phyloP scores from a whole-genome alignment of 2,113 vertebrate species.

The Oenanthe oenanthe region DNA sequence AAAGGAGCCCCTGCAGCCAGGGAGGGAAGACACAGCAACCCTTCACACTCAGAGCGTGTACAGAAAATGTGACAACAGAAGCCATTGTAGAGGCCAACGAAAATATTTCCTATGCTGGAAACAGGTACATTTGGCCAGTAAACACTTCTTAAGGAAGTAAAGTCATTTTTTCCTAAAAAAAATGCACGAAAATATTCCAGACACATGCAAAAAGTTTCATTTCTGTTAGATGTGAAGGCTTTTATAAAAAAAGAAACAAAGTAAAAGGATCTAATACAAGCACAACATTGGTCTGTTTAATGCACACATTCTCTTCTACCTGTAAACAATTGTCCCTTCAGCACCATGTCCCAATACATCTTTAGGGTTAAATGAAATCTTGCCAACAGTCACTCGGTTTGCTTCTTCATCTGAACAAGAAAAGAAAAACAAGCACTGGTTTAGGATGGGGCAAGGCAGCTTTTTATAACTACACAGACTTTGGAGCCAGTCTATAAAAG shows the following conservation, averaged over 20 bases:
- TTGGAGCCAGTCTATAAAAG: no score
- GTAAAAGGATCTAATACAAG: neutral
- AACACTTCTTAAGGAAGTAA: neutral
- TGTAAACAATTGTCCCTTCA: constrained; percentile 97
- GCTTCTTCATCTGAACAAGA: constrained; percentile 81
- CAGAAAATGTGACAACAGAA: neutral
- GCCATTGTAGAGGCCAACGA: neutral
- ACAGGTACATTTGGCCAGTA: neutral
- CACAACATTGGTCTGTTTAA: neutral
- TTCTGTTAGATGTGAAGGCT: neutral
- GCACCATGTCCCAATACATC: constrained; percentile 93
- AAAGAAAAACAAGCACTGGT: neutral
- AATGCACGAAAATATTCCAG: neutral
- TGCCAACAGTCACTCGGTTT: constrained; percentile 85
- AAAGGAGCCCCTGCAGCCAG: constrained; percentile 86
- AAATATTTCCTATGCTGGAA: neutral
- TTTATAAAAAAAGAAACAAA: neutral
- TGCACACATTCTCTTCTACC: constrained; percentile 67
- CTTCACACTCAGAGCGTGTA: rapidly evolving
- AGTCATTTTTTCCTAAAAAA: neutral
- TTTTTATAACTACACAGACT: neutral
- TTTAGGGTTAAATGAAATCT: constrained; percentile 91
- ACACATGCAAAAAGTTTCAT: neutral
- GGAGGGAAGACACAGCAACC: neutral
- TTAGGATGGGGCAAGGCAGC: neutral